Evolutionary conservation across 2,113 vertebrate genomes (phyloP), one percentile per base, ranked within the genome.

Genomic region (Trichechus manatus): DNA sequence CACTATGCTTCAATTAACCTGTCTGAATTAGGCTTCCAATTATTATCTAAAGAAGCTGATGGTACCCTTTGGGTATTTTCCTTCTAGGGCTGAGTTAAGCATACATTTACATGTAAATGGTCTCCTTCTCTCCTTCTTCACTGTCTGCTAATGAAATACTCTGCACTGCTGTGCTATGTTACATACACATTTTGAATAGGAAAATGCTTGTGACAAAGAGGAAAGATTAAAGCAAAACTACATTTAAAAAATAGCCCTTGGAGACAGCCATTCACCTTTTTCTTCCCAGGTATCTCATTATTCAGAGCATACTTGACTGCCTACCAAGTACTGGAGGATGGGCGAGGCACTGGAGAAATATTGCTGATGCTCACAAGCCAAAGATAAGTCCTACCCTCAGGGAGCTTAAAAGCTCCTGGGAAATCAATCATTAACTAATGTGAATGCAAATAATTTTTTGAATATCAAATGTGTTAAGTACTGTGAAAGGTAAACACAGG

Each of bases 101-200:
- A 72, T 63, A 91, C 84, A 97, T 97, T 98, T 97, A 92, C 56
- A 97, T 94, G 74, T 81, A 98, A 98, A 98, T 95, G 8, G 86
- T 33, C 93, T 96, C 66, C 68, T 96, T 95, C 91, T 88, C 91
- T 95, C 64, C 70, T 89, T 36, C 84, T 85, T 77, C 91, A 92
- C 66, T 47, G 93, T 1, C 93, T 23, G 33, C 92, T 98, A 98
- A 97, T 97, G 91, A 95, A 97, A 97, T 94, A 96, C 50, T 92
- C 74, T 22, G 10, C 27, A 70, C 78, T 47, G 93, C 77, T 25
- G 78, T 68, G 47, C 84, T 64, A 68, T 87, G 84, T 68, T 91
- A 72, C 56, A 79, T 36, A 96, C 59, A 92, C 39, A 84, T 75
- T 95, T 96, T 79, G 59, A 97, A 85, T 11, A 59, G 64, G 53